Percentiles rank a stretch among this genome's conserved stretches.
Conservation (phyloP, 2,797 vertebrate species). For the Rhinichthys osculus region DNA sequence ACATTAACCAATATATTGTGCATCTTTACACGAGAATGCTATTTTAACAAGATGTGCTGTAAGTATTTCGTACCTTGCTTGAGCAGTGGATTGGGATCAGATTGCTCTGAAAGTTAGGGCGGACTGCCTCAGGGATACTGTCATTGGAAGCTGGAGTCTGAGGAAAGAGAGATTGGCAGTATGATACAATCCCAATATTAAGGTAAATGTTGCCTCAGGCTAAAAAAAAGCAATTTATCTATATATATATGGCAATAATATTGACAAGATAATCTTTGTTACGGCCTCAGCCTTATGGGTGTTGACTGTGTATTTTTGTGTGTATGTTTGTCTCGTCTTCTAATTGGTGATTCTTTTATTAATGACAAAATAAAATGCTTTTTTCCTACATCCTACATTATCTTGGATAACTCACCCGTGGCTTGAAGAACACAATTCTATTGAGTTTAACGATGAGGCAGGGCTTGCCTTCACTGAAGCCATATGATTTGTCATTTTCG, state of each 20-base stretch:
- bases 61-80: conserved; percentile 81
- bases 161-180: conserved; percentile 44
- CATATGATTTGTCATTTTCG: conserved; percentile 61
- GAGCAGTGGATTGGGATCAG: conserved; percentile 88
- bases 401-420: conserved; percentile 77
- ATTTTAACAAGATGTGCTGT: not conserved
- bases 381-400: not conserved
- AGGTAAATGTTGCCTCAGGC: not conserved
- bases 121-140: conserved; percentile 67
- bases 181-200: not conserved
- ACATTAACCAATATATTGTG: not conserved
- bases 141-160: conserved; percentile 79
- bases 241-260: not conserved
- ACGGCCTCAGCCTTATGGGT: too few species aligned
- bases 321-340: too few species aligned
- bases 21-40: not conserved
- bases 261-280: not conserved
- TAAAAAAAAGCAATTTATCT: not conserved
- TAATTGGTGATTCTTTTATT: too few species aligned
- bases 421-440: conserved; percentile 90
- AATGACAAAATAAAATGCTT: not conserved
- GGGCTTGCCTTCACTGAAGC: conserved; percentile 86
- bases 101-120: conserved; percentile 61
- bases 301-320: too few species aligned
- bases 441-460: conserved; percentile 95